Evolutionary conservation across 2,113 vertebrate species (phyloP).

Genomic region (Eclectus roratus): DNA sequence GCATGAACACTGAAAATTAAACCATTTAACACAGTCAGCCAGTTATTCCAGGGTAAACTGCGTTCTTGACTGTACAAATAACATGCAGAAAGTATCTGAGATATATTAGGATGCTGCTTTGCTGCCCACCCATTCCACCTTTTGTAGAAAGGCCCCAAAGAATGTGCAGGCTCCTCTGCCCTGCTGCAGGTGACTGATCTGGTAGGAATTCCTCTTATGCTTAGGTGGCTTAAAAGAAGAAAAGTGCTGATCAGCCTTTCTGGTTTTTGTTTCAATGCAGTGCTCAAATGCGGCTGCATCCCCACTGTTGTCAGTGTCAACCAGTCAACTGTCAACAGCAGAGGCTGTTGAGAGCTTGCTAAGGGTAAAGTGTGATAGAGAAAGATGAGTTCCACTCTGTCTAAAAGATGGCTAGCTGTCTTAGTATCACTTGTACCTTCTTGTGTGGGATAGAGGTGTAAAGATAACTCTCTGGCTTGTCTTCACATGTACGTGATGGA

Average conservation of each 20-base stretch:
- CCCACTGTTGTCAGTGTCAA: neutral
- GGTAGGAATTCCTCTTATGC: neutral
- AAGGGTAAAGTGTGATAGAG: neutral
- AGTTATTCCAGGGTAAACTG: neutral
- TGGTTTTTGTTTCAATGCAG: neutral
- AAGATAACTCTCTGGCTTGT: neutral
- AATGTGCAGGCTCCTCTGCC: neutral
- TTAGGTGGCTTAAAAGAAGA: neutral
- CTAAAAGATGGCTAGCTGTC: neutral
- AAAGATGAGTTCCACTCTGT: neutral
- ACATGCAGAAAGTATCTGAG: neutral
- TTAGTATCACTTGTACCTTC: neutral
- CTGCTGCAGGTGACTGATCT: neutral
- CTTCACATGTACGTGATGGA: rapidly evolving
- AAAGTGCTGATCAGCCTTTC: neutral
- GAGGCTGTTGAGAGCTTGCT: neutral
- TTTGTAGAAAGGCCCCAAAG: neutral
- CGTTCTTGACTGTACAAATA: neutral
- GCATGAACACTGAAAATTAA: neutral
- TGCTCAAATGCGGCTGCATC: neutral
- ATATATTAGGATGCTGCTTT: neutral
- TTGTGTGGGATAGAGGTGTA: neutral
- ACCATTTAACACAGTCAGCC: neutral
- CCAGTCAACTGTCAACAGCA: neutral
- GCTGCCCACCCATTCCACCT: neutral